Evolutionary conservation across 2,113 vertebrate species (phyloP), one percentile per base, ranked within the genome.

Genomic region (Odontesthes bonariensis): DNA sequence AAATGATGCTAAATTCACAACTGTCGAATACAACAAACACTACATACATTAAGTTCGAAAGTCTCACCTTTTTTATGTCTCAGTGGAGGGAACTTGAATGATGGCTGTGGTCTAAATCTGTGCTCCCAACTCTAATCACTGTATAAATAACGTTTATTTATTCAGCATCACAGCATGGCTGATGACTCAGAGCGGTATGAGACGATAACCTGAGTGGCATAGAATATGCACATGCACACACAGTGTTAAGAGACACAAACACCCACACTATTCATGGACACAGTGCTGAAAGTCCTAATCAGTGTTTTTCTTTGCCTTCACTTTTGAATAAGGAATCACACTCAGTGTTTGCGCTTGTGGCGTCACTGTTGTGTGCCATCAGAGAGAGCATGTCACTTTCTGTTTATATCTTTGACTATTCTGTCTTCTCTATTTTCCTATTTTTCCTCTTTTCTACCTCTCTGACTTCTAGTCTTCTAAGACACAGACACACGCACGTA

Each of bases 91-190:
- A 44, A n/a, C 40, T 71, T 57, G 61, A 63, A 54, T 81, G 76
- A 68, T 75, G 51, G 57, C 27, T 69, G 61, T 59, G 56, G 68
- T 64, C 75, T 53, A 68, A 81, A 79, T 52, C 58, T 55, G 42
- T 60, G 73, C 71, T 77, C 62, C 60, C 44, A 76, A 73, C 80
- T 67, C 44, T 71, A 81, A 77, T 77, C 65, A 81, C 55, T 73
- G 68, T 77, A 49, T 85, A 85, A 83, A 86, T 86, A 82, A 83
- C 78, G 58, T 23, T 8, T 84, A 52, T 83, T 83, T 86, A 88
- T 89, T 84, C 82, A 82, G 81, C 62, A 66, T 32, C 59, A 53
- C 64, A 38, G 77, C 79, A 38, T 51, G 23, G 57, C 49, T 84
- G 69, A 84, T 81, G 79, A 88, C 73, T 83, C 87, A 57, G 13